A percentile compares a stretch with the other conserved stretches of the same genome.
phyloP scores from a whole-genome alignment of 2,113 vertebrate species.

The Psilopogon haemacephalus region DNA sequence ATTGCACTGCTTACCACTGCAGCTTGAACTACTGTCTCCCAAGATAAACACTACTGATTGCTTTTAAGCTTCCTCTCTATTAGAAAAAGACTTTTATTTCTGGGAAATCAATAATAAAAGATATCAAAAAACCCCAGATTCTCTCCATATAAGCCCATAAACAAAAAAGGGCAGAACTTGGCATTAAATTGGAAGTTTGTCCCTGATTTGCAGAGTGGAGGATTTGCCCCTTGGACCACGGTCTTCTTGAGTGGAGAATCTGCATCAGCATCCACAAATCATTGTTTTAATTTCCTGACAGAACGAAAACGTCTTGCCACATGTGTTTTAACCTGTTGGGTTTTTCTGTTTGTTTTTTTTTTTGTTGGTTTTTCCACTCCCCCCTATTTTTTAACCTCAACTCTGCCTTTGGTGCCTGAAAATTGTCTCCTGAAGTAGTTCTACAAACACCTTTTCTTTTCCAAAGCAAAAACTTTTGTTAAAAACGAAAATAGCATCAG shows the following conservation, averaged over 20 bases:
- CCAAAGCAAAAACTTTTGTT: constrained; percentile 4
- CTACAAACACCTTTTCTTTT: not conserved
- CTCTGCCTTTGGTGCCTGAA: not conserved
- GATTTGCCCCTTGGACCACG: not conserved
- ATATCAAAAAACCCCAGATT: not conserved
- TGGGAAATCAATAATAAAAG: constrained; percentile 43
- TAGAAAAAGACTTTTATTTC: constrained; percentile 47
- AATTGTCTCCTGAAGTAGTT: constrained; percentile 39
- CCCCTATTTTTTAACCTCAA: not conserved
- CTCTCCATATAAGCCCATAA: not conserved
- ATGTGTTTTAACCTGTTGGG: not conserved
- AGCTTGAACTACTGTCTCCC: constrained; percentile 31
- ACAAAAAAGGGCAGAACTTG: not conserved
- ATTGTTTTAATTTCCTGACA: constrained; percentile 3
- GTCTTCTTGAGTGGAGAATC: not conserved
- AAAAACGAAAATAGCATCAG: not conserved
- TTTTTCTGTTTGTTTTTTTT: not conserved
- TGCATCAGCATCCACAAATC: not conserved
- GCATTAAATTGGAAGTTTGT: not conserved
- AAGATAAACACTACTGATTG: constrained; percentile 45
- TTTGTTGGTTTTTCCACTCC: no score
- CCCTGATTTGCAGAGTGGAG: not conserved
- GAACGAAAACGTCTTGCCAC: not conserved
- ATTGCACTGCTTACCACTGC: not conserved
- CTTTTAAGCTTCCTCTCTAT: constrained; percentile 38